These are phyloP conservation scores for Mythimna pallens DNA, from an alignment of 2,888 invertebrate genomes.

Conservation along the genomic window DNA sequence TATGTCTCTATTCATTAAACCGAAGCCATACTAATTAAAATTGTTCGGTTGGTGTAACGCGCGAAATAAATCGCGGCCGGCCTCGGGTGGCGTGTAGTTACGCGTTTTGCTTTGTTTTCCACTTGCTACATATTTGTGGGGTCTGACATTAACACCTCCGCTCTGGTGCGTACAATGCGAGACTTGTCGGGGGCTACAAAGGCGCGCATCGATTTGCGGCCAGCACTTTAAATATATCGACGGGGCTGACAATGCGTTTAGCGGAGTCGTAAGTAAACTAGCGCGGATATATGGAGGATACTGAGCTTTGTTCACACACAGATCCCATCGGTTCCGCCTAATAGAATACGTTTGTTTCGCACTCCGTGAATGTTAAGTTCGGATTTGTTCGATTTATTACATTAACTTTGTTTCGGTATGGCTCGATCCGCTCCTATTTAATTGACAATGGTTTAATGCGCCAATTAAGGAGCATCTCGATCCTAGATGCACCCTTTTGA, in stretches of 20 bases:
- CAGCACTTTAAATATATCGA: slow-evolving; percentile 82
- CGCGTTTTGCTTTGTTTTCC: slow-evolving; percentile 75
- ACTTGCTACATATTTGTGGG: slow-evolving; percentile 81
- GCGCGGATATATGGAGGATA: slow-evolving; percentile 77
- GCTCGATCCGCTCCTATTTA: slow-evolving; percentile 30
- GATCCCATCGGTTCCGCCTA: slow-evolving; percentile 83
- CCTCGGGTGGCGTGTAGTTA: slow-evolving; percentile 70
- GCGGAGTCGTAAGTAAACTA: slow-evolving; percentile 76
- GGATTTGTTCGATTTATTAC: slow-evolving; percentile 63
- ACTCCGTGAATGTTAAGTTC: slow-evolving; percentile 57
- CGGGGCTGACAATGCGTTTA: slow-evolving; percentile 72
- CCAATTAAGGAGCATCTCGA: slow-evolving; percentile 37
- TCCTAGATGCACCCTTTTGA: slow-evolving; percentile 27
- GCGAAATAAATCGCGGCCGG: slow-evolving; percentile 78
- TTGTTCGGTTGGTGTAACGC: slow-evolving; percentile 78
- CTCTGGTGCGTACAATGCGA: slow-evolving; percentile 74
- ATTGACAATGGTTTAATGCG: slow-evolving; percentile 40
- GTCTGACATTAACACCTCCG: slow-evolving; percentile 79
- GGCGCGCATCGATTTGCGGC: slow-evolving; percentile 80
- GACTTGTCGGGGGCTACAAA: slow-evolving; percentile 77
- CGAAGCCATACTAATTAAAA: slow-evolving; percentile 82
- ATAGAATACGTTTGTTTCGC: slow-evolving; percentile 78
- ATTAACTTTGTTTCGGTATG: slow-evolving; percentile 44
- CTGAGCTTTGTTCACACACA: slow-evolving; percentile 76
- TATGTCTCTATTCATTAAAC: slow-evolving; percentile 86